phyloP scores from a whole-genome alignment of 2,113 vertebrate genomes.

The Perccottus glenii region DNA sequence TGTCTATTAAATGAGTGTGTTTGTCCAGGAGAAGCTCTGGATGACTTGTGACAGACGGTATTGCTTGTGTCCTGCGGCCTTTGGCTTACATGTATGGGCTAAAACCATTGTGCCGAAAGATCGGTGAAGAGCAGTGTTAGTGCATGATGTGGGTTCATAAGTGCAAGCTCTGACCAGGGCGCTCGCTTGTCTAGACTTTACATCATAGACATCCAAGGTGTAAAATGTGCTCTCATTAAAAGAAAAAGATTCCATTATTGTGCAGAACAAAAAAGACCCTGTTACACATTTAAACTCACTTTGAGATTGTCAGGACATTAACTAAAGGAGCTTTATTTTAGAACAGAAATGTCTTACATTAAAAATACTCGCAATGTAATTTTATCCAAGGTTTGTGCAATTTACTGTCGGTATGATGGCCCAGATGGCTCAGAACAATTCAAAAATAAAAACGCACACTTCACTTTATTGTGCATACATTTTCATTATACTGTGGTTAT shows the following conservation, averaged over 20 bases:
- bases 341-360: neutral
- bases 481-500: too few relatives aligned
- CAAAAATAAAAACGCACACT: too few relatives aligned
- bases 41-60: neutral
- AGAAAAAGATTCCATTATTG: neutral
- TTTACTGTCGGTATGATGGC: too few relatives aligned
- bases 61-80: neutral
- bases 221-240: neutral
- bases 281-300: neutral
- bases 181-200: neutral
- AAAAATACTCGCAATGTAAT: neutral
- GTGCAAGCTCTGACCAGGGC: neutral
- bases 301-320: neutral
- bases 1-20: constrained; percentile 39
- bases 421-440: too few relatives aligned
- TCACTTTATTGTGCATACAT: too few relatives aligned
- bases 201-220: neutral
- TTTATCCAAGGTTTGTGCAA: neutral
- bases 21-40: neutral
- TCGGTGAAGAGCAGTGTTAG: neutral
- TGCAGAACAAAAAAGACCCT: neutral
- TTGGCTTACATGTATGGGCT: neutral
- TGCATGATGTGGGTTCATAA: neutral
- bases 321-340: neutral
- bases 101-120: neutral